Evolutionary conservation across 2,113 vertebrate genomes (phyloP).

Genomic region (Nothobranchius furzeri): DNA sequence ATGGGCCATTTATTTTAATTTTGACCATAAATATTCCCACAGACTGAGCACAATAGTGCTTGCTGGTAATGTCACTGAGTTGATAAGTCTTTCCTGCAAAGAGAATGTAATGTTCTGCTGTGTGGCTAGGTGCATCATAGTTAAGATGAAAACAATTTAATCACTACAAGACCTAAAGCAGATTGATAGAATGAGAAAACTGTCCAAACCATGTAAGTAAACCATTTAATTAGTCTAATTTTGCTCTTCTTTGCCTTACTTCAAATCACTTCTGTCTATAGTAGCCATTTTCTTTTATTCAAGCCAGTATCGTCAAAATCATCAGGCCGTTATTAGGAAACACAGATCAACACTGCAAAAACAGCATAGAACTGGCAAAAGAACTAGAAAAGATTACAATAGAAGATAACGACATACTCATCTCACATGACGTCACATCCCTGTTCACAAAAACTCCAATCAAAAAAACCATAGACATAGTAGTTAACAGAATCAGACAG

Average conservation of each 20-base stretch:
- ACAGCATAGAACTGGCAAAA: too few relatives aligned
- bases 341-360: too few relatives aligned
- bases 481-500: too few relatives aligned
- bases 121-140: background rate
- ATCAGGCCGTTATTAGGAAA: too few relatives aligned
- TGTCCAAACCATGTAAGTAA: background rate
- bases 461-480: too few relatives aligned
- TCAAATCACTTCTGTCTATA: background rate
- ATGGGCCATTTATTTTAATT: slow-evolving; percentile 4
- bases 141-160: background rate
- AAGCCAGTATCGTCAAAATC: too few relatives aligned
- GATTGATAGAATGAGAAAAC: background rate
- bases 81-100: background rate
- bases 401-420: too few relatives aligned
- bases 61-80: background rate
- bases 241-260: background rate
- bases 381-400: too few relatives aligned
- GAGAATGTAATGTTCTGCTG: background rate
- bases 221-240: background rate
- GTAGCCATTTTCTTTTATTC: too few relatives aligned
- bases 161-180: background rate
- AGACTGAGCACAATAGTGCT: background rate
- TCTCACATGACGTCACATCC: too few relatives aligned
- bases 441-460: too few relatives aligned
- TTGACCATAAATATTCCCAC: background rate